These are phyloP conservation scores for Orchesella flavescens DNA, from an alignment of 2,888 invertebrate genomes.

Conservation along the genomic window DNA sequence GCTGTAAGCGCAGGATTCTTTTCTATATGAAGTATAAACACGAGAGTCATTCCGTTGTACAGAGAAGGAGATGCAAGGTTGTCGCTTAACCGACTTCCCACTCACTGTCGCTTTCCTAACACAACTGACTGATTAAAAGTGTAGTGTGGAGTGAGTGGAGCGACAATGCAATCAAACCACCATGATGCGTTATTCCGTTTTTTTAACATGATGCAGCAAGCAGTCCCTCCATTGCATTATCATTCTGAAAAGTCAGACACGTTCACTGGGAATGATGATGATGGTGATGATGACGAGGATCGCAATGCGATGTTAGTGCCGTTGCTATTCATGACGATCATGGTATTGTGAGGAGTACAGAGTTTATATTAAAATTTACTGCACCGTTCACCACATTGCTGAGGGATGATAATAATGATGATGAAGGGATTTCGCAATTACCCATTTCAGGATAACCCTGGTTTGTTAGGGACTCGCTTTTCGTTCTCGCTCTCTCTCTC, in stretches of 20 bases:
- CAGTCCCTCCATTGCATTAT: no score
- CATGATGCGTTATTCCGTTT: slow-evolving; percentile 4
- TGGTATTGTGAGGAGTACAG: background rate
- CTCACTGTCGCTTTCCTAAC: slow-evolving; percentile 65
- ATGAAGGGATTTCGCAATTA: slow-evolving; percentile 64
- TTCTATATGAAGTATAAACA: background rate
- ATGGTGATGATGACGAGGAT: slow-evolving; percentile 4
- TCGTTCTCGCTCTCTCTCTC: slow-evolving; percentile 23
- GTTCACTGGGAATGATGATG: slow-evolving; percentile 20
- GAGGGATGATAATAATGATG: slow-evolving; percentile 42
- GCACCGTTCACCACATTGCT: slow-evolving; percentile 23
- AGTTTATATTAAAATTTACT: no score
- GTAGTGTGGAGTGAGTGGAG: slow-evolving; percentile 18
- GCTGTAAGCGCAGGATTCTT: no score
- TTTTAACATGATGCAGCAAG: slow-evolving; percentile 1
- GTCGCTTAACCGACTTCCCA: slow-evolving; percentile 65
- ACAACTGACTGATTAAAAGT: slow-evolving; percentile 33
- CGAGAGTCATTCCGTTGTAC: slow-evolving; percentile 40
- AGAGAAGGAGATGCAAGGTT: slow-evolving; percentile 65
- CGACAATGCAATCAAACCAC: slow-evolving; percentile 1
- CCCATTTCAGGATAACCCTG: slow-evolving; percentile 64
- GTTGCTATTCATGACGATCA: background rate
- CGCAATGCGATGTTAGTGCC: slow-evolving; percentile 5
- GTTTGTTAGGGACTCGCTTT: slow-evolving; percentile 41
- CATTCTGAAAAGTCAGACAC: background rate